A percentile compares a stretch with the other conserved stretches of the same genome.
phyloP scores from a whole-genome alignment of 2,888 invertebrate genomes.

The Itoplectis maculator region DNA sequence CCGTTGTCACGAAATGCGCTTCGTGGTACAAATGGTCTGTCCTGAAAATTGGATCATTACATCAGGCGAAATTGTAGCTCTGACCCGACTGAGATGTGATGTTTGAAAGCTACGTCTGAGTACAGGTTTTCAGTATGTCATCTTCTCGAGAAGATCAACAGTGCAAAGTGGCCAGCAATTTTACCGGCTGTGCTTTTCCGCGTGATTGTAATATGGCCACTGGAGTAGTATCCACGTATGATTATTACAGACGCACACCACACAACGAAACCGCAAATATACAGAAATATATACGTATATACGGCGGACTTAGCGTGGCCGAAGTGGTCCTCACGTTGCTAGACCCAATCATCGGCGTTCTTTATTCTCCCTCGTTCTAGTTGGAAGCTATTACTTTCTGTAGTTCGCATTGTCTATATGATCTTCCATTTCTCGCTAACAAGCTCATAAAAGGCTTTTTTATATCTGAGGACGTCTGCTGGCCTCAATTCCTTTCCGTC shows the following conservation, averaged over 20 bases:
- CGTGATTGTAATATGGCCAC: not conserved
- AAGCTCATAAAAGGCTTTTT: slow-evolving; percentile 22
- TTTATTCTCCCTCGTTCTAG: not conserved
- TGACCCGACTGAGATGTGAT: no score
- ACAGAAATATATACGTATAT: not conserved
- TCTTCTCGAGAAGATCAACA: not conserved
- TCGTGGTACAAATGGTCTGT: no score
- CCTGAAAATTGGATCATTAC: no score
- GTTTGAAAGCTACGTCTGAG: no score
- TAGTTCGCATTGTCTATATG: not conserved
- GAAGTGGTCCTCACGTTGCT: not conserved
- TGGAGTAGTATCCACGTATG: not conserved
- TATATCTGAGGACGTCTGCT: not conserved
- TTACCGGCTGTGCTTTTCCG: not conserved
- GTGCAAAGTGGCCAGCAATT: not conserved
- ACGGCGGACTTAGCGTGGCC: not conserved
- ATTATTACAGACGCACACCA: not conserved
- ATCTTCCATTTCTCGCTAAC: slow-evolving; percentile 17
- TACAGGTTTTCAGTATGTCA: no score
- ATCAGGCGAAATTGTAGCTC: no score
- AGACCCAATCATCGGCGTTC: not conserved
- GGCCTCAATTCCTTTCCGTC: not conserved
- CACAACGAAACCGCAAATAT: not conserved
- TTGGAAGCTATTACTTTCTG: not conserved
- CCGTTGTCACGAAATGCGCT: no score